Evolutionary conservation across 1,140 invertebrate genomes (phyloP).

Genomic region (Sitodiplosis mosellana): DNA sequence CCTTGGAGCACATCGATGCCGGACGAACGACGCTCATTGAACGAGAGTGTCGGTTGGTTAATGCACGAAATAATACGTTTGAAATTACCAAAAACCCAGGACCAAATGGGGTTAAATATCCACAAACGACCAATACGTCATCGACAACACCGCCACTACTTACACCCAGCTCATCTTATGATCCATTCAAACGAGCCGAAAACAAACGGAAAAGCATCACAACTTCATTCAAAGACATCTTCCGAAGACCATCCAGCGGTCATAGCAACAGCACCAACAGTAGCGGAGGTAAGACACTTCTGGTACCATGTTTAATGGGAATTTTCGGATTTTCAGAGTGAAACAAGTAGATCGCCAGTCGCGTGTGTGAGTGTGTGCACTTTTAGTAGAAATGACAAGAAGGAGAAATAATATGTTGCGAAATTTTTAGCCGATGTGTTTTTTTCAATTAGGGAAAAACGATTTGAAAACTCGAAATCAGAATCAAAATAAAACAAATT

Average conservation of each 20-base stretch:
- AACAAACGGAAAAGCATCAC: constrained; percentile 51
- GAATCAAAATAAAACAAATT: too few relatives aligned
- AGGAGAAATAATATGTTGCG: too few relatives aligned
- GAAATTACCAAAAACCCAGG: constrained; percentile 26
- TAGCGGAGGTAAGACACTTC: neutral
- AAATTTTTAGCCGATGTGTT: too few relatives aligned
- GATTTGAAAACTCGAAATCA: too few relatives aligned
- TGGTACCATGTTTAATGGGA: neutral
- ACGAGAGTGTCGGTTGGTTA: constrained; percentile 53
- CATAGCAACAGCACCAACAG: neutral
- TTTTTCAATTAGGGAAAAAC: too few relatives aligned
- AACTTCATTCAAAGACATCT: constrained; percentile 50
- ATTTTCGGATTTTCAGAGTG: too few relatives aligned
- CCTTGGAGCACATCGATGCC: constrained; percentile 45
- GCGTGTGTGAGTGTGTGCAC: too few relatives aligned
- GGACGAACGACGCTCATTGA: constrained; percentile 57
- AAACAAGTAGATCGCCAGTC: too few relatives aligned
- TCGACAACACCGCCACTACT: constrained; percentile 20
- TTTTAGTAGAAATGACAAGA: too few relatives aligned
- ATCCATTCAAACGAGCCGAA: constrained; percentile 36
- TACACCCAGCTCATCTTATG: constrained; percentile 21
- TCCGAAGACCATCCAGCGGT: constrained; percentile 32
- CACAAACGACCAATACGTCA: constrained; percentile 16
- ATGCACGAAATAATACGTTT: constrained; percentile 38
- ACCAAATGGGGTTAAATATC: constrained; percentile 9